Evolutionary conservation across 2,888 invertebrate genomes (phyloP), one percentile per base, ranked within the genome.

Genomic region (Coecobrya sp.): DNA sequence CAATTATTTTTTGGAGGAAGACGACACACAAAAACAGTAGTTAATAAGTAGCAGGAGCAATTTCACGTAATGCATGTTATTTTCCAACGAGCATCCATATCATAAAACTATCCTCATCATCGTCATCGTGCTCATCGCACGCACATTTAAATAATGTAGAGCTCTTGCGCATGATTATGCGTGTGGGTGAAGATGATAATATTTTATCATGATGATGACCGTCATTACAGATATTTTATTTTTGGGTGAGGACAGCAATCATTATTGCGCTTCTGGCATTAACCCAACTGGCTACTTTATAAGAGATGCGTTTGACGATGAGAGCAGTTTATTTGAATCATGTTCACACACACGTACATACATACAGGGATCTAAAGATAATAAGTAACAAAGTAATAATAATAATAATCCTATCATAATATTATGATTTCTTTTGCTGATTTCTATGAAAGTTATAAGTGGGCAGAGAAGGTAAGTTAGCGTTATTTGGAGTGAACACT

Each of bases 11-110:
- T 49, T 70, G 88, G 81, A 88, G 88, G 88, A 81, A 79, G 68
- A 88, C 22, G 82, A 49, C 11, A 36, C n/a, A 62, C 3, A 62
- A 87, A 76, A 87, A 68, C 88, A 89, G 89, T 82, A 89, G 89
- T 89, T 89, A 42, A 59, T 89, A 70, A 70, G 82, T 89, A 89
- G 81, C 65, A 81, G 10, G 84, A 25, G 68, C 70, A 82, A 89
- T 89, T 88, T 82, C 70, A 27, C 42, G 79, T 89, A 89, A 89
- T 89, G 89, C 70, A 49, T 89, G 25, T 89, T 89, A 89, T 89
- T 89, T 89, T 82, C 25, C 52, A 27, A 55, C 55, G 4, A 30
- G n/a, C 79, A 52, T 25, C 5, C 76, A 52, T 27, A 16, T 11
- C 76, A 52, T 27, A 16, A 1, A 81, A 55, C 30, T 19, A 55